A percentile compares a stretch with the other conserved stretches of the same genome.
These are phyloP conservation scores for Pteropus rufus DNA, from an alignment of 2,797 vertebrate genomes.

Conservation along the genomic window DNA sequence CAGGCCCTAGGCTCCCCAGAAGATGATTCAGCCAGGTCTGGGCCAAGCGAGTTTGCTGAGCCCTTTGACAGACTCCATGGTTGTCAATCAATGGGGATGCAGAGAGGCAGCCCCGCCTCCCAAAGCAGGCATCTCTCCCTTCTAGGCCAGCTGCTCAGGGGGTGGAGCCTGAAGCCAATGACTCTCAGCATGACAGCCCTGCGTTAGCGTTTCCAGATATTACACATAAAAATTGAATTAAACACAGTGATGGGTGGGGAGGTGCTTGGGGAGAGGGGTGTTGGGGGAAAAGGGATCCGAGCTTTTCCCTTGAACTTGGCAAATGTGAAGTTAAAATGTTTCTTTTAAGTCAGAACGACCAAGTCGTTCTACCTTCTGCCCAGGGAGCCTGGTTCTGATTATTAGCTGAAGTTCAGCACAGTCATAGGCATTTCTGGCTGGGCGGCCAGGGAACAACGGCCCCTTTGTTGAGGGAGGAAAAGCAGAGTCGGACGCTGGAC, in stretches of 20 bases:
- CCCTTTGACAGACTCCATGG: not conserved
- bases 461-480: not conserved
- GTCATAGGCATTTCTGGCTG: not conserved
- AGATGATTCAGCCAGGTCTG: not conserved
- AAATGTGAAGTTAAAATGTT: conserved; percentile 33
- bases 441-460: not conserved
- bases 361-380: conserved; percentile 29
- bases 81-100: not conserved
- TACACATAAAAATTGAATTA: not conserved
- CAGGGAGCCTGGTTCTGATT: conserved; percentile 5
- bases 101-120: accelerated
- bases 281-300: not conserved
- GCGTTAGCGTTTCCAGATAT: not conserved
- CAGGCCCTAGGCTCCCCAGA: conserved; percentile 39
- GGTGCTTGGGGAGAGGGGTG: accelerated
- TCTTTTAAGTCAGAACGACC: conserved; percentile 42
- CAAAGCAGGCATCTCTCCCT: not conserved
- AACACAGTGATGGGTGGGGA: not conserved
- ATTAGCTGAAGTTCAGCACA: not conserved
- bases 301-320: not conserved
- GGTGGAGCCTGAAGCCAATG: not conserved
- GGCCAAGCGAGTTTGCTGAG: not conserved
- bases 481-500: not conserved
- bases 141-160: not conserved
- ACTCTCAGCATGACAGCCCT: not conserved